Percentiles rank a stretch among this genome's conserved stretches.
Conservation (phyloP, 2,113 vertebrate species). For the Megaleporinus macrocephalus region DNA sequence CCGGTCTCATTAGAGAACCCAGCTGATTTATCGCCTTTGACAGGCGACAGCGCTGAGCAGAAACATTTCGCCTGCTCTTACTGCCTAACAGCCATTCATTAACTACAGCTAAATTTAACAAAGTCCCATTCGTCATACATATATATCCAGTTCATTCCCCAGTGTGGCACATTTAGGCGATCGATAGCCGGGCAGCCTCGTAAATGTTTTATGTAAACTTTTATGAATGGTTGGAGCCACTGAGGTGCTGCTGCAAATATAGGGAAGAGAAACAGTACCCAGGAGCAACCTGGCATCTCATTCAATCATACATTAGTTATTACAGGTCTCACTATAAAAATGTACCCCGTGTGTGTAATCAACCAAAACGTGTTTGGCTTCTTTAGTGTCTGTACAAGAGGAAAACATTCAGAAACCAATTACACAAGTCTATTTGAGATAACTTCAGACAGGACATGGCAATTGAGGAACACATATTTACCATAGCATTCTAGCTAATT, state of each 20-base stretch:
- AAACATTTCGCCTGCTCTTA: slow-evolving; percentile 23
- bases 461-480: too few species aligned
- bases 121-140: neutral
- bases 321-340: neutral
- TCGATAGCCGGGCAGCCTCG: neutral
- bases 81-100: slow-evolving; percentile 26
- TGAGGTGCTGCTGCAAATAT: neutral
- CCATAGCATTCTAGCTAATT: too few species aligned
- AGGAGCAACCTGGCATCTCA: neutral
- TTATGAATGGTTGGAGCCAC: neutral
- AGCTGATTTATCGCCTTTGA: slow-evolving; percentile 55
- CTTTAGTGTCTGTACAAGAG: too few species aligned
- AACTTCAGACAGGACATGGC: too few species aligned
- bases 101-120: slow-evolving; percentile 39
- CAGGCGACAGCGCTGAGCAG: slow-evolving; percentile 22
- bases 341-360: neutral
- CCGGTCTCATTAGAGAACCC: slow-evolving; percentile 53
- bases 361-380: too few species aligned
- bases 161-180: neutral
- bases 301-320: neutral
- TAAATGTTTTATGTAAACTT: neutral
- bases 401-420: too few species aligned
- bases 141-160: neutral
- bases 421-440: too few species aligned
- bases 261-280: neutral